phyloP scores from a whole-genome alignment of 2,113 vertebrate species.

The Oenanthe oenanthe region DNA sequence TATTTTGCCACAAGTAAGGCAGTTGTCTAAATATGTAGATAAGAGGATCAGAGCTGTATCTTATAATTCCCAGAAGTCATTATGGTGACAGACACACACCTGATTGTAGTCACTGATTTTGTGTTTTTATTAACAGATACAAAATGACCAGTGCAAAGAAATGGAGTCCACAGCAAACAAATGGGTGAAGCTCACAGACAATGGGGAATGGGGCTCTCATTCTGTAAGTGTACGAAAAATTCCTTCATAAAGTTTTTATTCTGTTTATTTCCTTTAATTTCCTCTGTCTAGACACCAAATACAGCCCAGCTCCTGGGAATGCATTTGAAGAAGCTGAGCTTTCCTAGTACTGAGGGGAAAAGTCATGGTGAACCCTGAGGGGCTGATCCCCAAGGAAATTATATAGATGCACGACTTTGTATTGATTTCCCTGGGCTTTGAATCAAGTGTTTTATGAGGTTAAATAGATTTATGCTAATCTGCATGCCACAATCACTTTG shows the following conservation, averaged over 20 bases:
- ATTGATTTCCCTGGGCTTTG: slow-evolving; percentile 18
- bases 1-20: neutral
- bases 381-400: neutral
- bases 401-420: neutral
- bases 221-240: slow-evolving; percentile 76
- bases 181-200: slow-evolving; percentile 91
- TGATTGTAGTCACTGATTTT: neutral
- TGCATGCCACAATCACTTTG: neutral
- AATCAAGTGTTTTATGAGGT: neutral
- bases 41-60: neutral
- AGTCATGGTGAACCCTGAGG: neutral
- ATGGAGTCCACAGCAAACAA: slow-evolving; percentile 88
- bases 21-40: neutral
- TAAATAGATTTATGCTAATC: slow-evolving; percentile 24
- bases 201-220: slow-evolving; percentile 90
- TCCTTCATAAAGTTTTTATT: neutral
- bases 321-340: neutral
- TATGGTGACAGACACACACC: neutral
- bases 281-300: neutral
- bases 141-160: slow-evolving; percentile 98
- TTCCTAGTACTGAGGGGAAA: neutral
- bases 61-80: neutral
- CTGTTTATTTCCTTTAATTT: neutral
- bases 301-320: neutral
- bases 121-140: slow-evolving; percentile 83